Evolutionary conservation across 1,140 invertebrate genomes (phyloP).

Genomic region (Drosophila bifasciata): DNA sequence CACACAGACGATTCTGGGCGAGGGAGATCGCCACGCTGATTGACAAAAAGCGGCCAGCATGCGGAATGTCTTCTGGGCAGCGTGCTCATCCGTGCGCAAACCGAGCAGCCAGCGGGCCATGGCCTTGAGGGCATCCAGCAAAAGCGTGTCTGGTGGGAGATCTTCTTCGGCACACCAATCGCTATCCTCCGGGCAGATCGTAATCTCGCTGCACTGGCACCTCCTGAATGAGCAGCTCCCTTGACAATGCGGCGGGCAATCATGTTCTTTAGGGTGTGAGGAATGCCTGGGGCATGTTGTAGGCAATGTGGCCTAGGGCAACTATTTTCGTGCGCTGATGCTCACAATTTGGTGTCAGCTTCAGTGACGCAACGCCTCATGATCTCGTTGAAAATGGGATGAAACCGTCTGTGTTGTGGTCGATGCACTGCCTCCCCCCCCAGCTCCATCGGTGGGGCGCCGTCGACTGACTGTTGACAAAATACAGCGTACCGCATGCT

Average conservation of each 20-base stretch:
- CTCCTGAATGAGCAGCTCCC: slow-evolving; percentile 95
- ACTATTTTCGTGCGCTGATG: slow-evolving; percentile 97
- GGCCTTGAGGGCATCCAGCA: slow-evolving; percentile 96
- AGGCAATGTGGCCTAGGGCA: slow-evolving; percentile 96
- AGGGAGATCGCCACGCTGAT: slow-evolving; percentile 93
- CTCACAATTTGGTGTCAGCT: slow-evolving; percentile 90
- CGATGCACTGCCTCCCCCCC: slow-evolving; percentile 43
- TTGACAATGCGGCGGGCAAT: slow-evolving; percentile 98
- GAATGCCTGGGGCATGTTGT: slow-evolving; percentile 95
- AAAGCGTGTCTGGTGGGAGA: slow-evolving; percentile 95
- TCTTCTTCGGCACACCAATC: slow-evolving; percentile 95
- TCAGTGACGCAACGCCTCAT: slow-evolving; percentile 91
- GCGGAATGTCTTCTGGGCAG: slow-evolving; percentile 96
- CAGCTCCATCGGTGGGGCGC: slow-evolving; percentile 43
- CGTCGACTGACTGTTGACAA: slow-evolving; percentile 88
- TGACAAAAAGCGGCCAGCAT: slow-evolving; percentile 95
- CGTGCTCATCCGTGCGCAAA: slow-evolving; percentile 93
- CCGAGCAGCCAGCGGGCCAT: slow-evolving; percentile 98
- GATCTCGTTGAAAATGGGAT: slow-evolving; percentile 93
- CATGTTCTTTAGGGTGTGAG: slow-evolving; percentile 95
- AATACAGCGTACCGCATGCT: slow-evolving; percentile 97
- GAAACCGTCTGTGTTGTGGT: slow-evolving; percentile 86
- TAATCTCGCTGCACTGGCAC: slow-evolving; percentile 85
- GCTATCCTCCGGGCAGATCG: slow-evolving; percentile 84
- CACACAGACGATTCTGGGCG: slow-evolving; percentile 90